phyloP scores from a whole-genome alignment of 2,797 vertebrate species.

The Anabas testudineus region DNA sequence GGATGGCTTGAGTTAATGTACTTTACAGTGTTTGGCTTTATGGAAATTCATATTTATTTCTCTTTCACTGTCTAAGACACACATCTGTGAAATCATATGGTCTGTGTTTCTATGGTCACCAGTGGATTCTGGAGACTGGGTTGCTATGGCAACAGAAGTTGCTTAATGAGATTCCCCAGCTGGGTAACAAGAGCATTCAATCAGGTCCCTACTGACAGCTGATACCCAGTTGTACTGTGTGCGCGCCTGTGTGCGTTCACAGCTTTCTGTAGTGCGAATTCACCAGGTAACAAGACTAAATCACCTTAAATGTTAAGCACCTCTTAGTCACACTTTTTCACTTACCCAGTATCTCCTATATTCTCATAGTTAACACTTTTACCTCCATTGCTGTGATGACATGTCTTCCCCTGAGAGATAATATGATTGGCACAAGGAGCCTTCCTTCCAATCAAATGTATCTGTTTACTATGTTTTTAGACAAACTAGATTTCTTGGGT shows the following conservation, averaged over 20 bases:
- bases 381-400: constrained; percentile 6
- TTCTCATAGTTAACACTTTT: constrained; percentile 8
- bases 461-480: not conserved
- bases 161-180: constrained; percentile 82
- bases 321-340: constrained; percentile 13
- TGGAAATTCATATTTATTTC: constrained; percentile 14
- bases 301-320: constrained; percentile 27
- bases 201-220: constrained; percentile 68
- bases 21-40: constrained; percentile 10
- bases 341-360: constrained; percentile 8
- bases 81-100: constrained; percentile 48
- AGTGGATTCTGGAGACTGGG: constrained; percentile 68
- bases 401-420: constrained; percentile 7
- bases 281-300: constrained; percentile 44
- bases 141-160: constrained; percentile 78
- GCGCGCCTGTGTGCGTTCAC: constrained; percentile 23
- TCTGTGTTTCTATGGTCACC: constrained; percentile 78
- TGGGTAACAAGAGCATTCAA: constrained; percentile 75
- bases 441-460: not conserved
- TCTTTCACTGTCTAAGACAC: constrained; percentile 16
- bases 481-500: no score
- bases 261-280: constrained; percentile 52
- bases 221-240: constrained; percentile 57
- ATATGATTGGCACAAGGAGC: not conserved
- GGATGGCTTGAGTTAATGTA: not conserved